Evolutionary conservation across 2,888 invertebrate species (phyloP), one percentile per base, ranked within the genome.

Genomic region (Lycaena phlaeas): DNA sequence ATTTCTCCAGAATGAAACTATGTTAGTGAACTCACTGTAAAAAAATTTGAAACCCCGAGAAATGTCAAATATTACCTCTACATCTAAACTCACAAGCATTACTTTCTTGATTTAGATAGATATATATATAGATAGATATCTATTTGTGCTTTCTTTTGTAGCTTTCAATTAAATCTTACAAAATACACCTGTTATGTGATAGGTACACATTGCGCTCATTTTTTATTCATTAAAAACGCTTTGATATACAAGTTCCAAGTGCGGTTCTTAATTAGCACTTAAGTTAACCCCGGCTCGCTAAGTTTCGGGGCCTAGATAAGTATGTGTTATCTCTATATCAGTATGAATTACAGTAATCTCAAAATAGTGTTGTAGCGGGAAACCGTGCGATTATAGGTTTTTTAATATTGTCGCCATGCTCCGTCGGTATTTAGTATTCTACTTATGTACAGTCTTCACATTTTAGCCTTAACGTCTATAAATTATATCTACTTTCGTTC

Each of bases 371-470:
- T 17, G 40, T 40, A 46, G 44, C 48, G 54, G 51, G 51, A 54
- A 51, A 56, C 47, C 53, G 52, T 49, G 47, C 46, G 46, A 58
- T 51, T 49, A 44, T 50, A 50, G 43, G 38, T 40, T 46, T 46
- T 45, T 50, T 53, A 44, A 76, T 82, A 82, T 81, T 81, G 81
- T 82, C 82, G 66, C 74, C 70, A 74, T 79, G 78, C 74, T 82
- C 81, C 82, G 68, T 71, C 57, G 57, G 68, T 68, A 71, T 71
- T 34, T 34, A 34, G 18, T 60, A 59, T 66, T 68, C 34, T 34
- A 34, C 22, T 18, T 79, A 79, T 79, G 57, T 79, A 81, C 79
- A 81, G 78, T 81, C 76, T 82, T 79, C 68, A 62, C 61, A 61
- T 61, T 66, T 64, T 56, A 38, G 30, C 27, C 45, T 42, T 36